Conservation (phyloP, 2,113 vertebrate species). For the Verasper variegatus region DNA sequence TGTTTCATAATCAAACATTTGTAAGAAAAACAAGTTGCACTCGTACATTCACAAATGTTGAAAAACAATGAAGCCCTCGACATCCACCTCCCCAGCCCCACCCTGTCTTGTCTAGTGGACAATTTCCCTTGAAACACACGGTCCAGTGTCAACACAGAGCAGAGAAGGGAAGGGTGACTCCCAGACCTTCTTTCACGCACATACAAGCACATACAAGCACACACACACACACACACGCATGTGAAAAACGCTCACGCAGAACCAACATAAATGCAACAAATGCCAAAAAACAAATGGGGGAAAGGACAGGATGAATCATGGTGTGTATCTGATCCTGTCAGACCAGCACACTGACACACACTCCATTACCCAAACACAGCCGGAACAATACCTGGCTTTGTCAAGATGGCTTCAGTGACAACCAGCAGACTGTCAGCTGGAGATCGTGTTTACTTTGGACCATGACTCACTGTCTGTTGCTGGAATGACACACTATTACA, state of each 20-base stretch:
- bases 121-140: slow-evolving; percentile 40
- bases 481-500: slow-evolving; percentile 15
- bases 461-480: slow-evolving; percentile 19
- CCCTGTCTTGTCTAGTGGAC: slow-evolving; percentile 33
- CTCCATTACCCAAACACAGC: slow-evolving; percentile 30
- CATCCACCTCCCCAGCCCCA: not conserved
- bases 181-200: slow-evolving; percentile 24
- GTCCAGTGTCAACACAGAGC: slow-evolving; percentile 30
- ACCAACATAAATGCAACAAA: slow-evolving; percentile 16
- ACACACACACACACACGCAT: slow-evolving; percentile 11
- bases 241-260: slow-evolving; percentile 15
- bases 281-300: not conserved
- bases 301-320: slow-evolving; percentile 2
- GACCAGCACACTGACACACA: slow-evolving; percentile 19
- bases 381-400: slow-evolving; percentile 52
- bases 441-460: slow-evolving; percentile 42
- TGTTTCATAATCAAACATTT: too few species aligned
- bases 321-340: slow-evolving; percentile 45
- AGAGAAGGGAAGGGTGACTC: slow-evolving; percentile 41
- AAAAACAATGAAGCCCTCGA: not conserved
- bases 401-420: slow-evolving; percentile 25
- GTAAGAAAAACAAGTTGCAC: not conserved
- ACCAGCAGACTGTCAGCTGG: slow-evolving; percentile 24
- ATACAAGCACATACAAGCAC: not conserved
- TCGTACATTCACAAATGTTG: not conserved